Evolutionary conservation across 2,888 invertebrate genomes (phyloP), one percentile per base, ranked within the genome.

Genomic region (Sphinx pinastri): DNA sequence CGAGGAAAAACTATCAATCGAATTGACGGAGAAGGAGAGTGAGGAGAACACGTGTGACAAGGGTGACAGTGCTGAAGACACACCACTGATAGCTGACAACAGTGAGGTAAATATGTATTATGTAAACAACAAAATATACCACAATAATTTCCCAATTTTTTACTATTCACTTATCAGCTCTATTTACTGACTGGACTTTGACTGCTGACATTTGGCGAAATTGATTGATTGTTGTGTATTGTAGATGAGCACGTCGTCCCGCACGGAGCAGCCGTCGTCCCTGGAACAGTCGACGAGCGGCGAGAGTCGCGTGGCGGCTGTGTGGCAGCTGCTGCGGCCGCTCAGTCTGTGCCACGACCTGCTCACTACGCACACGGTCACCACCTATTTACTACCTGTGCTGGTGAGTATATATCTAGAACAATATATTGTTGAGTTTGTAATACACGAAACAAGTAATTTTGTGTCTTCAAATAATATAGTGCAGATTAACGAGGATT

Each of bases 341-440:
- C 98, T 99, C 87, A 99, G 99, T 55, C 95, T 97, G 72, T 98
- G 98, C 88, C 97, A 97, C 85, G 99, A 99, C 88, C 95, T 98
- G 75, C 94, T 99, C 76, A 99, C 99, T 58, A 96, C 97, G 73
- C 96, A 97, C 81, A 98, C 98, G 66, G 97, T 99, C 84, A 96
- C 97, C 85, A 98, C 98, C 88, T 99, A 98, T 93, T 96, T 99
- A 81, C 96, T 98, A 95, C 98, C 99, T 71, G 97, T 99, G 84
- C 95, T 98, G 91, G 97, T 97, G 91, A 95, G 96, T 85, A 70
- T 72, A 25, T 14, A 16, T 38, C 13, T 4, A 5, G 6, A 11
- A 12, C 57, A 25, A 19, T 12, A 57, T 25, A 25, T 12, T 5
- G 38, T 38, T 38, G 38, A 38, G 38, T 38, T 55, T 55, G 55